Conservation (phyloP, 2,888 invertebrate genomes). For the Ischnura elegans region DNA sequence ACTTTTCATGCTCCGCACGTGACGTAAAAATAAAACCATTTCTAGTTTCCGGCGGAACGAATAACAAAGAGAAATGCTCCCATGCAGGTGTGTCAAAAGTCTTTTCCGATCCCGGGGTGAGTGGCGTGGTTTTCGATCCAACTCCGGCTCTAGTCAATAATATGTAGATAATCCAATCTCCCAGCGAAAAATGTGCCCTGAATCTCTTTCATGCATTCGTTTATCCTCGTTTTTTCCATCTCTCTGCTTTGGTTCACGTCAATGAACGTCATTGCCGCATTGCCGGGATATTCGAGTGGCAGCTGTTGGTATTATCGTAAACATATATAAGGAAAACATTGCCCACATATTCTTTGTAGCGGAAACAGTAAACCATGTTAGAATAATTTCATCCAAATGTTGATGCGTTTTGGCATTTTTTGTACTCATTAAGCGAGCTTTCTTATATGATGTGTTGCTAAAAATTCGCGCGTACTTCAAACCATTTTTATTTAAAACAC, state of each 20-base stretch:
- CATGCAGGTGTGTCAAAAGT: not conserved
- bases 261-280: no score
- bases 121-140: not conserved
- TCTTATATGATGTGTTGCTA: no score
- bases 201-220: not conserved
- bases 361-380: no score
- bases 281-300: no score
- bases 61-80: not conserved
- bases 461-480: no score
- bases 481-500: no score
- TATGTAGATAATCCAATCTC: not conserved
- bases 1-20: not conserved
- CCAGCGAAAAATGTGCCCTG: not conserved
- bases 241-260: not conserved
- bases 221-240: not conserved
- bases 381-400: no score
- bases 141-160: not conserved
- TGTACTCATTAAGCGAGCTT: no score
- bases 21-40: not conserved
- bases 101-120: not conserved
- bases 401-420: no score
- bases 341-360: no score
- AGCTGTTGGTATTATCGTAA: no score
- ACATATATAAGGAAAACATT: no score
- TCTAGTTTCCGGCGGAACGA: not conserved